Evolutionary conservation across 1,140 invertebrate species (phyloP), one percentile per base, ranked within the genome.

Genomic region (Eriocheir sinensis): DNA sequence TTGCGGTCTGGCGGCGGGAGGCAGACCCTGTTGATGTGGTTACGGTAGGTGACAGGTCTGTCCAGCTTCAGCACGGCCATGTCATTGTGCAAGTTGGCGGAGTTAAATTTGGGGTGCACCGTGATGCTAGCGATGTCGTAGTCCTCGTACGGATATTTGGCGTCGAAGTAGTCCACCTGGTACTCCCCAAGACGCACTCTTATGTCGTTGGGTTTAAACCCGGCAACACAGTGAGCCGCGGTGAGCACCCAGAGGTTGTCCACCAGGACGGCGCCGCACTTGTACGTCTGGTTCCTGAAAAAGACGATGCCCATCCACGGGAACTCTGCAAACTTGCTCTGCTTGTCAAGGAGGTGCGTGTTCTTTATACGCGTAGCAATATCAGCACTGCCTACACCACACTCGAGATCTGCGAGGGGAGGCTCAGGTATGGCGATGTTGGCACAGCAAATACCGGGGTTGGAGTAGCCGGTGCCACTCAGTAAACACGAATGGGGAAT

Each of bases 161-260:
- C 98, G 27, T 99, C 98, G 95, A 99, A 98, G 95, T 98, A 98
- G 96, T 99, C 99, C 0, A 99, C 98, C 96, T 99, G 98, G 98
- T 98, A 99, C 97, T 99, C 99, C 80, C 99, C 99, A 83, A 99
- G 97, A 91, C 99, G 98, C 15, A 98, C 98, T 95, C 98, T 97
- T 44, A 99, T 97, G 96, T 99, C 98, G 95, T 97, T 98, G 44
- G 98, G 97, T 9, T 15, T 86, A 38, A 9, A 96, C 90, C 34
- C 96, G 91, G 40, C 99, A 44, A 99, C 97, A 96, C 98, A 99
- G 97, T 99, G 98, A 96, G 98, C 98, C 36, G 98, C 98, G n/a
- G 98, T 99, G 91, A 99, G 97, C 83, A 99, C 98, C 96, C 99
- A 98, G 53, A 98, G 97, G 32, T 97, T 97, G 96, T 98, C 98